Conservation (phyloP, 1,140 invertebrate species). For the Oncopodura yosiiana region DNA sequence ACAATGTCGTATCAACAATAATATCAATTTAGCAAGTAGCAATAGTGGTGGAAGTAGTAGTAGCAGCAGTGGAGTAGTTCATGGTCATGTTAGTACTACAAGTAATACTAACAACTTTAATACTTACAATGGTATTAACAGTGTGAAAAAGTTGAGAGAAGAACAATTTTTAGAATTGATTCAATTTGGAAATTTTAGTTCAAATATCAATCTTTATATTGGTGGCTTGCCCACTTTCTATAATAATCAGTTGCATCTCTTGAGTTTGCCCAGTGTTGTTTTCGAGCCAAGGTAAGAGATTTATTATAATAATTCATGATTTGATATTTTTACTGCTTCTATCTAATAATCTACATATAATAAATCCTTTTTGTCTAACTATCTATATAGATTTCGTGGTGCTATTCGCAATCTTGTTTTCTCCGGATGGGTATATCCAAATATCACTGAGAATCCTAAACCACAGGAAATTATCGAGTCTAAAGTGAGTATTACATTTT, state of each 20-base stretch:
- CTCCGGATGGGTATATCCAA: constrained; percentile 63
- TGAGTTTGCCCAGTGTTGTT: constrained; percentile 77
- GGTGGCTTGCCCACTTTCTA: constrained; percentile 85
- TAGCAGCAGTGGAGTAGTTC: too few species aligned
- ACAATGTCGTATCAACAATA: constrained; percentile 55
- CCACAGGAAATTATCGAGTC: constrained; percentile 51
- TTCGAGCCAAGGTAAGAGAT: constrained; percentile 66
- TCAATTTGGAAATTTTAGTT: constrained; percentile 71
- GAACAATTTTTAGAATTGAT: too few species aligned
- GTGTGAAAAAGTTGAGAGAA: constrained; percentile 69
- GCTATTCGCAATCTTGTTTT: constrained; percentile 76
- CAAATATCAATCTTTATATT: constrained; percentile 75
- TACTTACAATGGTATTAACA: too few species aligned
- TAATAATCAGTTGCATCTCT: constrained; percentile 65
- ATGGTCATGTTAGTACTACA: too few species aligned
- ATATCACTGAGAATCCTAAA: constrained; percentile 20
- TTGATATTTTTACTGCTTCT: not conserved
- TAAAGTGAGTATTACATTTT: constrained; percentile 50
- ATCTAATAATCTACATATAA: too few species aligned
- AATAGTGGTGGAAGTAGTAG: constrained; percentile 36
- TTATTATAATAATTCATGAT: not conserved
- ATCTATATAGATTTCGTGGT: constrained; percentile 47
- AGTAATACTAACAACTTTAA: too few species aligned
- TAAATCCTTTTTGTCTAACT: not conserved
- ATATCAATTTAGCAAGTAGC: constrained; percentile 38